A percentile compares a stretch with the other conserved stretches of the same genome.
These are phyloP conservation scores for Calosoma granatense DNA, from an alignment of 1,140 invertebrate species.

Conservation along the genomic window DNA sequence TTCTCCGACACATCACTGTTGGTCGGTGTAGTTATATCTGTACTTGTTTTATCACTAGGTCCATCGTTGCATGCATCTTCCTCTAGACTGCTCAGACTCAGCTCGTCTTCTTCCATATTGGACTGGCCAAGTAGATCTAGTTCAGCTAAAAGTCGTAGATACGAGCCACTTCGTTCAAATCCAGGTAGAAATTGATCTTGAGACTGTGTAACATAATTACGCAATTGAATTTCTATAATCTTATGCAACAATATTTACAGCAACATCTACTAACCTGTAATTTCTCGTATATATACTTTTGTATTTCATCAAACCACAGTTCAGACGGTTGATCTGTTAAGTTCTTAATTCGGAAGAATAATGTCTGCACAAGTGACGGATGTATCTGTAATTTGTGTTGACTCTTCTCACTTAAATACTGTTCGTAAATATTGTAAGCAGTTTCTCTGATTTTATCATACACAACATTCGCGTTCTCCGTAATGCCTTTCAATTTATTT, in stretches of 20 bases:
- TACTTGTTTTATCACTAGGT: neutral
- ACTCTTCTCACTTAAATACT: constrained; percentile 70
- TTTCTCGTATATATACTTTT: constrained; percentile 58
- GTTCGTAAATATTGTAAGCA: constrained; percentile 69
- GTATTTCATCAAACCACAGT: constrained; percentile 78
- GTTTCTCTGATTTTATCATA: constrained; percentile 60
- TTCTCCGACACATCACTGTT: neutral
- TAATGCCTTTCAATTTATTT: constrained; percentile 36
- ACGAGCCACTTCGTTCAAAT: constrained; percentile 57
- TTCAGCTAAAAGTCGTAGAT: constrained; percentile 65
- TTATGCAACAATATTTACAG: neutral
- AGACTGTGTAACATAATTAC: constrained; percentile 28
- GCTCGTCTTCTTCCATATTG: constrained; percentile 42
- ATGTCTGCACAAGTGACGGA: constrained; percentile 49
- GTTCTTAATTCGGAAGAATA: constrained; percentile 54
- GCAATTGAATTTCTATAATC: neutral
- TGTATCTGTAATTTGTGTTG: constrained; percentile 55
- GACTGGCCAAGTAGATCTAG: constrained; percentile 58
- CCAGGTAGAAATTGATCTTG: constrained; percentile 58
- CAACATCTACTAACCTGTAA: constrained; percentile 43
- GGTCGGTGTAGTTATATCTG: neutral
- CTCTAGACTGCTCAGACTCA: constrained; percentile 41
- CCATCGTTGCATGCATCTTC: constrained; percentile 19
- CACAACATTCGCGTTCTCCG: constrained; percentile 34
- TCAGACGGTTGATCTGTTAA: constrained; percentile 47